Base-by-base conservation (phyloP, 2,888 invertebrate species). In the Troglohyphantes excavatus region DNA sequence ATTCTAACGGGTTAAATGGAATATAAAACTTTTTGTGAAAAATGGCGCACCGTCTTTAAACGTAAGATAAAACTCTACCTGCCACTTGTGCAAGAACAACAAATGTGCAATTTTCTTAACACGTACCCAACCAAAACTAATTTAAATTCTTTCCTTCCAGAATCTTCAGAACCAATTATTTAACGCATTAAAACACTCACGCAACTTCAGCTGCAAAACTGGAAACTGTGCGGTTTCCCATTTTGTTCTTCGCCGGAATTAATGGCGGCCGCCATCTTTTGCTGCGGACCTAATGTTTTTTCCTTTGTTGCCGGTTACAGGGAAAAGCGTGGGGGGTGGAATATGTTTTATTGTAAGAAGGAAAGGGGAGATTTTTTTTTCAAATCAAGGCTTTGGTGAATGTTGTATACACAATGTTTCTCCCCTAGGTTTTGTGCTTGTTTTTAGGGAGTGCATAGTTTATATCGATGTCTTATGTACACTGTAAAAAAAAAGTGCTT, bases 61-160 rank as follows among this genome's bases (percentile, higher is more conserved):
- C 33, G 63, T 43, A 72, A 75, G 21, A 65, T 67, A 67, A 79
- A 79, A 79, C 79, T 79, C 46, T 29, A 19, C 75, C 27, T 19
- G n/a, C 67, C 63, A 39, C 11, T 53, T n/a, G 13, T 75, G 17
- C 23, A 61, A 61, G n/a, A 43, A 61, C 76, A 78, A 78, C 61
- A 86, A 87, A 78, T 87, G 46, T 19, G 84, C 75, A 75, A 75
- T 84, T 84, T 75, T 73, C 81, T 65, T 67, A 75, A 76, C 88
- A 89, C 88, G 76, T 76, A 43, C 63, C 43, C 73, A 29, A 46
- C 29, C 61, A 76, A 89, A 89, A 89, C 82, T 89, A 82, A 89
- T 89, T 89, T 89, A 89, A 89, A 89, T 82, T 89, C 82, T 89
- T 88, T 33, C 61, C 61, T 17, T 17, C 17, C 63, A 73, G 70